Conservation (phyloP, 2,113 vertebrate species). For the Tricholaema leucomelas region DNA sequence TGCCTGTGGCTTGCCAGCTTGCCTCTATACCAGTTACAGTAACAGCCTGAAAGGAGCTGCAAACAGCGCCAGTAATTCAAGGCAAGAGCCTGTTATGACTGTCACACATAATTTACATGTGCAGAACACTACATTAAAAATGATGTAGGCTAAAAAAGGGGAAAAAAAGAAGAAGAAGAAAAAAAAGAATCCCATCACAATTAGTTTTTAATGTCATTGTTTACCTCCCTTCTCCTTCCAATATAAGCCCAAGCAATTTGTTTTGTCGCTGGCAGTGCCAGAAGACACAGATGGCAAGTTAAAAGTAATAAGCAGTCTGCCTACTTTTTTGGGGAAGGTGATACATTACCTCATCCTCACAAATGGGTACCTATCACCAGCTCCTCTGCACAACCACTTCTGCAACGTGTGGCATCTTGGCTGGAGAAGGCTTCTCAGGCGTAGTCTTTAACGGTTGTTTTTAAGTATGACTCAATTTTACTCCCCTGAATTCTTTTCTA, state of each 20-base stretch:
- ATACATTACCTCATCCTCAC: constrained; percentile 11
- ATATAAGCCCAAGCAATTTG: background rate
- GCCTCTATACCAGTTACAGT: background rate
- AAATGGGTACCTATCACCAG: background rate
- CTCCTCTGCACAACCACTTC: background rate
- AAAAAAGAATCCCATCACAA: background rate
- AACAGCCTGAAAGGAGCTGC: background rate
- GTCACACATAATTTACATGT: constrained; percentile 17
- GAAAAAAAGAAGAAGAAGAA: too few species aligned
- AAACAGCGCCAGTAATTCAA: constrained; percentile 14
- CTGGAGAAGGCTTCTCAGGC: background rate
- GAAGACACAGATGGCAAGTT: background rate
- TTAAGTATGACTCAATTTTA: background rate
- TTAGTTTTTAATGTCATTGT: constrained; percentile 42
- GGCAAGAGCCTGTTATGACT: background rate
- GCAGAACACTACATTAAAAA: background rate
- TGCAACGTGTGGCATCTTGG: background rate
- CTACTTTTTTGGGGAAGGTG: background rate
- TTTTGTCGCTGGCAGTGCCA: constrained; percentile 30
- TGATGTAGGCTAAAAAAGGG: constrained; percentile 1
- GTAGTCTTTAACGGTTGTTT: background rate
- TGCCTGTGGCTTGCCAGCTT: background rate
- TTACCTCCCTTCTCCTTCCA: constrained; percentile 42
- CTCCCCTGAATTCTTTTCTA: background rate
- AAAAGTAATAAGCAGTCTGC: constrained; percentile 32